These are phyloP conservation scores for Mormyrops attenuatus DNA, from an alignment of 2,797 vertebrate genomes.

Conservation along the genomic window DNA sequence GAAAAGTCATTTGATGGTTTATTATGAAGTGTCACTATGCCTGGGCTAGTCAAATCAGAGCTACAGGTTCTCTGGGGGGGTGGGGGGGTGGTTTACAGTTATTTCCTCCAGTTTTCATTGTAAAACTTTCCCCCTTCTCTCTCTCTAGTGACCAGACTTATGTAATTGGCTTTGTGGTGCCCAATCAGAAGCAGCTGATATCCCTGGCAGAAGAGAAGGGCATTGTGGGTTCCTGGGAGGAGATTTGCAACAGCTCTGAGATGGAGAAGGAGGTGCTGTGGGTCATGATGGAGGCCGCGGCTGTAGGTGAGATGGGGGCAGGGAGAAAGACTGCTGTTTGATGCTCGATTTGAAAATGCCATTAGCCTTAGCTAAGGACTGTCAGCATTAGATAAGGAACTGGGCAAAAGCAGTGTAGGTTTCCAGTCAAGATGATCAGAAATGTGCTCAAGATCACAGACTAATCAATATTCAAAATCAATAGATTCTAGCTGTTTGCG, in stretches of 20 bases:
- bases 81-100: neutral
- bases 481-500: neutral
- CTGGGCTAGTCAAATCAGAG: neutral
- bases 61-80: neutral
- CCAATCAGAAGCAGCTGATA: constrained; percentile 86
- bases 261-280: constrained; percentile 86
- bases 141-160: constrained; percentile 79
- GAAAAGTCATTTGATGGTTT: neutral
- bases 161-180: constrained; percentile 90
- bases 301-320: constrained; percentile 60
- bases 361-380: neutral
- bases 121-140: constrained; percentile 12
- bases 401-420: neutral
- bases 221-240: constrained; percentile 72
- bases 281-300: constrained; percentile 73
- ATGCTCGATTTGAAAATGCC: neutral
- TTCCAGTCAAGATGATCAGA: neutral
- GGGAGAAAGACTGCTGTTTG: neutral
- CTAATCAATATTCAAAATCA: neutral
- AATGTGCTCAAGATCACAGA: neutral
- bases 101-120: neutral
- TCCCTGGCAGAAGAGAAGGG: constrained; percentile 72
- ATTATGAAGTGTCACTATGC: neutral
- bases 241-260: constrained; percentile 76
- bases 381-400: neutral